Conservation (phyloP, 2,797 vertebrate species). For the Rhadinocentrus ornatus region DNA sequence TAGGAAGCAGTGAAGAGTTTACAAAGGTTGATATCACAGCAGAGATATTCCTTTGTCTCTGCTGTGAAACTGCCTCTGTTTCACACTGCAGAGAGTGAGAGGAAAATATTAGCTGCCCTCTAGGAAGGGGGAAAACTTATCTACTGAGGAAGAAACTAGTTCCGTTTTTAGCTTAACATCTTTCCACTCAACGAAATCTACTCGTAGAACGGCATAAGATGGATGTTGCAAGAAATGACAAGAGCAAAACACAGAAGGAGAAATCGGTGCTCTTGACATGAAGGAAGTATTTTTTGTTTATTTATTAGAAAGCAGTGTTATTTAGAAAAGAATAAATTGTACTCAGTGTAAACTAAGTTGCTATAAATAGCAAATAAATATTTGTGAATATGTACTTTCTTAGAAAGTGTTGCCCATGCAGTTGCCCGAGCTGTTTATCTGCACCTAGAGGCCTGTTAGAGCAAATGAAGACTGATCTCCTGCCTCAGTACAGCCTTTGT, state of each 20-base stretch:
- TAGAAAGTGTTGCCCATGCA: constrained; percentile 23
- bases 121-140: constrained; percentile 49
- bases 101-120: constrained; percentile 65
- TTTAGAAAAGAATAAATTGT: neutral
- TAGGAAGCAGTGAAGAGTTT: constrained; percentile 20
- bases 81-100: constrained; percentile 42
- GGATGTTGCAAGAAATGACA: constrained; percentile 25
- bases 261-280: neutral
- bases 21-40: constrained; percentile 24
- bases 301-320: neutral
- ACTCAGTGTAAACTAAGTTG: neutral
- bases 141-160: constrained; percentile 31
- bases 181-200: constrained; percentile 45
- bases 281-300: constrained; percentile 1
- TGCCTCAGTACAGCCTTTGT: constrained; percentile 69
- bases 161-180: constrained; percentile 41
- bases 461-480: constrained; percentile 47
- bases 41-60: constrained; percentile 34
- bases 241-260: neutral
- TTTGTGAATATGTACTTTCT: neutral
- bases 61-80: constrained; percentile 35
- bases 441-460: constrained; percentile 47
- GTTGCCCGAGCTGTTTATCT: constrained; percentile 43
- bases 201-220: constrained; percentile 5
- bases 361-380: neutral